A percentile compares a stretch with the other conserved stretches of the same genome.
Evolutionary conservation across 2,113 vertebrate genomes (phyloP).

Genomic region (Trematomus loennbergii): DNA sequence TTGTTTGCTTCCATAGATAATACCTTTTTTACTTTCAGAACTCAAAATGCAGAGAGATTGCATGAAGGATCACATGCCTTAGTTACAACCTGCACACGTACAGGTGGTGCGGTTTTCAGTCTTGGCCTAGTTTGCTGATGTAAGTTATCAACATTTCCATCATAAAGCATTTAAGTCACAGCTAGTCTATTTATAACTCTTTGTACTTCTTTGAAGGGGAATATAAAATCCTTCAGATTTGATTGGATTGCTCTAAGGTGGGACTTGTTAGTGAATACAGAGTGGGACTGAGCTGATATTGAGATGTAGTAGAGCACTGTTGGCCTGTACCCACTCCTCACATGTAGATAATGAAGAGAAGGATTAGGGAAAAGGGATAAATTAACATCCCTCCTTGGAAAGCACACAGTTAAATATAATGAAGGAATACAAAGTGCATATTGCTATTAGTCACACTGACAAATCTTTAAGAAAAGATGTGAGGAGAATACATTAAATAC

Average conservation of each 20-base stretch:
- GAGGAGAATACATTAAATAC: neutral
- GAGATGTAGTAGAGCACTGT: too few species aligned
- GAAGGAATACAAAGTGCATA: neutral
- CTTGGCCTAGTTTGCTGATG: constrained; percentile 14
- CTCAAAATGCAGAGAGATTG: constrained; percentile 1
- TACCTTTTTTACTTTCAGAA: constrained; percentile 12
- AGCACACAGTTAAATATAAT: neutral
- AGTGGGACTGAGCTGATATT: neutral
- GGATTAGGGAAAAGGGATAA: neutral
- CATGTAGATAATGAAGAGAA: neutral
- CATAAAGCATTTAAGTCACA: constrained; percentile 9
- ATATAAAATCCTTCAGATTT: constrained; percentile 5
- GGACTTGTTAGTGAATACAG: neutral
- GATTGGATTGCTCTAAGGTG: neutral
- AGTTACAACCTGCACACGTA: constrained; percentile 2
- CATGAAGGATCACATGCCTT: neutral
- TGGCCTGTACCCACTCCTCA: too few species aligned
- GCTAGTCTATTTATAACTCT: neutral
- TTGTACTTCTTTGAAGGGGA: neutral
- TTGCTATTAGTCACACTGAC: neutral
- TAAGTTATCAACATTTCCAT: constrained; percentile 8
- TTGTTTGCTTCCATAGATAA: too few species aligned
- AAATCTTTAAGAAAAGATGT: neutral
- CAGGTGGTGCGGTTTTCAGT: neutral
- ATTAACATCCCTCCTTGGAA: too few species aligned